A percentile compares a stretch with the other conserved stretches of the same genome.
Evolutionary conservation across 2,797 vertebrate species (phyloP).

Genomic region (Peromyscus eremicus): DNA sequence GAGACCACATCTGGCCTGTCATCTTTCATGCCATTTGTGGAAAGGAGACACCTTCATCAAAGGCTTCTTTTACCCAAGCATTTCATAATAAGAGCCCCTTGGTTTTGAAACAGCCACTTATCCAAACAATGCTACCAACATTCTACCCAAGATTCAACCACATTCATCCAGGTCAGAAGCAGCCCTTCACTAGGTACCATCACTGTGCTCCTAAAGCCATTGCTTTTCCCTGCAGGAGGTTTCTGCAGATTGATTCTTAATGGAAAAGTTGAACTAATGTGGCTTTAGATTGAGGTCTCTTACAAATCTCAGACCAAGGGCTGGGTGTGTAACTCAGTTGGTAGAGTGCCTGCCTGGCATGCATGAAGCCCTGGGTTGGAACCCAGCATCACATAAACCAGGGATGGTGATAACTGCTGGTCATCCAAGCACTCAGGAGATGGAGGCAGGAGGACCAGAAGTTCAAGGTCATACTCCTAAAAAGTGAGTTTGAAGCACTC

Average conservation of each 20-base stretch:
- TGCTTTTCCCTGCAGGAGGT: background rate
- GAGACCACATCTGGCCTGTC: constrained; percentile 50
- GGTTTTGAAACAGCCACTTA: background rate
- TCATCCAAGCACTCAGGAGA: background rate
- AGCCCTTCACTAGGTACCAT: background rate
- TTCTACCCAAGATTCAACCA: constrained; percentile 1
- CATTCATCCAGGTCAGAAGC: constrained; percentile 1
- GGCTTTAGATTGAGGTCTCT: background rate
- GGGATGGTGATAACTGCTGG: background rate
- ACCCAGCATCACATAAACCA: background rate
- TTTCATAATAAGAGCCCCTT: constrained; percentile 31
- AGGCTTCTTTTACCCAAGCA: constrained; percentile 45
- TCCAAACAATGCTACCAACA: background rate
- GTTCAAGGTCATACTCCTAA: background rate
- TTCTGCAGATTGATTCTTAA: constrained; percentile 35
- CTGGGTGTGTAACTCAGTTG: background rate
- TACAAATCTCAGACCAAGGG: background rate
- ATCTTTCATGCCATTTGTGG: constrained; percentile 45
- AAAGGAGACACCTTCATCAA: constrained; percentile 70
- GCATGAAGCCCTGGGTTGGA: background rate
- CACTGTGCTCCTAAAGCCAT: background rate
- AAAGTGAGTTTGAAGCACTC: background rate
- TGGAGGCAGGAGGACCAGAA: background rate
- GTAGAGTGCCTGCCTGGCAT: too few species aligned
- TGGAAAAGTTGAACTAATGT: background rate